Percentiles rank a stretch among this genome's conserved stretches.
Evolutionary conservation across 2,113 vertebrate species (phyloP).

Genomic region (Erythrocercus mccallii): DNA sequence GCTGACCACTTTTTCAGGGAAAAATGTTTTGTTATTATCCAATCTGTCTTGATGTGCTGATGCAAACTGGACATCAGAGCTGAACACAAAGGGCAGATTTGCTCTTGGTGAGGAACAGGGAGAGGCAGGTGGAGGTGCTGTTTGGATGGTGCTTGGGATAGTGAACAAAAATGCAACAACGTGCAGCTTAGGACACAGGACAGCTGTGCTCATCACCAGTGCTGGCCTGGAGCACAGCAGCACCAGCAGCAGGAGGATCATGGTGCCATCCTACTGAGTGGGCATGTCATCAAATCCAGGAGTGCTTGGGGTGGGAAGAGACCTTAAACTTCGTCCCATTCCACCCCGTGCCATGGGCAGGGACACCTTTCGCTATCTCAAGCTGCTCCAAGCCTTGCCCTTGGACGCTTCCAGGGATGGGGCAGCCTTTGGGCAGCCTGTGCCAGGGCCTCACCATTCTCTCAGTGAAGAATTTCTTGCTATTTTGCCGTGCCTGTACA

Average conservation of each 20-base stretch:
- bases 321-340: too few species aligned
- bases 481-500: accelerated
- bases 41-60: too few species aligned
- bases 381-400: accelerated
- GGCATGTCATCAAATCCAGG: not conserved
- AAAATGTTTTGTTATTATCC: not conserved
- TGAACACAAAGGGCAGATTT: accelerated
- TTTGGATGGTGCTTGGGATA: accelerated
- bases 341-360: not conserved
- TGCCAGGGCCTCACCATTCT: not conserved
- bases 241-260: accelerated
- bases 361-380: not conserved
- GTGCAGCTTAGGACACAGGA: not conserved
- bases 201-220: accelerated
- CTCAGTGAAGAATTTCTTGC: accelerated
- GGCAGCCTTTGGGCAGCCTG: not conserved
- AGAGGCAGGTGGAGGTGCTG: not conserved
- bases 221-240: not conserved
- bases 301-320: not conserved
- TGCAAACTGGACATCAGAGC: not conserved
- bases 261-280: accelerated
- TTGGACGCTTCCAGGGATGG: not conserved
- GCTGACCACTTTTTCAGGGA: not conserved
- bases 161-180: not conserved
- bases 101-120: not conserved